Percentiles rank a stretch among this genome's conserved stretches.
Evolutionary conservation across 2,888 invertebrate species (phyloP).

Genomic region (Osedax fenrisi): DNA sequence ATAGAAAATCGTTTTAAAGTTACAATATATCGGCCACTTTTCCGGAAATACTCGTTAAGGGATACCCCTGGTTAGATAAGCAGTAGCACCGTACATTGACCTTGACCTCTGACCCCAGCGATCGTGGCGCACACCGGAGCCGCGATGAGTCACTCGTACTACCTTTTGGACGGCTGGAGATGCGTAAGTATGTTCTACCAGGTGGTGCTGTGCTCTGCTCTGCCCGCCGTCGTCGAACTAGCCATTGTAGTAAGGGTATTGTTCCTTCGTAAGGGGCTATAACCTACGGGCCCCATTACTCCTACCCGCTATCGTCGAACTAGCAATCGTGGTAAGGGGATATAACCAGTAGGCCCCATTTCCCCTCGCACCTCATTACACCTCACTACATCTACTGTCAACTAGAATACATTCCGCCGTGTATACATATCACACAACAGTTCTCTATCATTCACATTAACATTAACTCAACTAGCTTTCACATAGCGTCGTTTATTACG

Average conservation of each 20-base stretch:
- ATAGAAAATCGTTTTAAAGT: too few species aligned
- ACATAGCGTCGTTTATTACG: too few species aligned
- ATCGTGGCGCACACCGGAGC: neutral
- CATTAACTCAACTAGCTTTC: too few species aligned
- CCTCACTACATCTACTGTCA: neutral
- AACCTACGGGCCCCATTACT: neutral
- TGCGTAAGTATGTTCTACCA: constrained; percentile 5
- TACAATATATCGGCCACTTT: too few species aligned
- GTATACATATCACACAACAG: too few species aligned
- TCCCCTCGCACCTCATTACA: neutral
- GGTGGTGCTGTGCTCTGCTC: neutral
- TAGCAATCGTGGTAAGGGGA: neutral
- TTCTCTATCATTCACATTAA: too few species aligned
- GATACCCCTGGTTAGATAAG: too few species aligned
- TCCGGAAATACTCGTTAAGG: too few species aligned
- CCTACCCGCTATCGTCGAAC: neutral
- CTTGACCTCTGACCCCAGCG: constrained; percentile 13
- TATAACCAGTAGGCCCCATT: too few species aligned
- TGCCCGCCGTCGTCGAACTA: constrained; percentile 1
- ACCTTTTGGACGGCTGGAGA: neutral
- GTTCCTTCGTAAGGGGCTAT: neutral
- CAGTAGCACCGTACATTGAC: too few species aligned
- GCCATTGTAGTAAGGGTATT: neutral
- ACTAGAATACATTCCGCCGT: too few species aligned
- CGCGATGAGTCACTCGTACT: neutral